Evolutionary conservation across 1,140 invertebrate species (phyloP).

Genomic region (Megalopta genalis): DNA sequence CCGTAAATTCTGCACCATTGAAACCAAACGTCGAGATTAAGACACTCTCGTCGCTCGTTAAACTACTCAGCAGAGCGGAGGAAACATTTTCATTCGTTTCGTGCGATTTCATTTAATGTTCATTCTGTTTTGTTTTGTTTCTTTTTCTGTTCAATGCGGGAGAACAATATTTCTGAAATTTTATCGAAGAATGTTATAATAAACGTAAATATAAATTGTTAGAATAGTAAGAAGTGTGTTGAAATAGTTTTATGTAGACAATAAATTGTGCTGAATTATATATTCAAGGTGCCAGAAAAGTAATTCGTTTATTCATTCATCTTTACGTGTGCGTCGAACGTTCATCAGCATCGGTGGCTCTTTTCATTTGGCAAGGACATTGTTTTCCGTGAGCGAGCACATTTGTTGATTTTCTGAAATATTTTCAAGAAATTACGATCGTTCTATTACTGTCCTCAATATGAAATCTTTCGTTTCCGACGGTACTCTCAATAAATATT

Average conservation of each 20-base stretch:
- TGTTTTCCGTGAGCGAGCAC: too few relatives aligned
- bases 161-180: background rate
- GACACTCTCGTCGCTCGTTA: background rate
- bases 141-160: background rate
- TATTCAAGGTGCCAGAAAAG: slow-evolving; percentile 3
- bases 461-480: background rate
- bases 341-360: background rate
- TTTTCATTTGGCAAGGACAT: background rate
- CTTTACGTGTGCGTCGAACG: background rate
- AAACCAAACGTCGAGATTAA: background rate
- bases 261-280: background rate
- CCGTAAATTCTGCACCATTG: background rate
- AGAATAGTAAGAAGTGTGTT: background rate
- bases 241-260: background rate
- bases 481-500: background rate
- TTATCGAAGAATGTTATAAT: background rate
- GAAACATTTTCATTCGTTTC: background rate
- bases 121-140: too few relatives aligned
- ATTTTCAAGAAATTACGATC: background rate
- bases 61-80: too few relatives aligned
- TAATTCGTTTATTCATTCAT: background rate
- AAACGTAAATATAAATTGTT: background rate
- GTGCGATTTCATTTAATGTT: background rate
- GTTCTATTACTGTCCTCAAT: background rate
- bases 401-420: background rate